Percentiles rank a stretch among this genome's conserved stretches.
phyloP scores from a whole-genome alignment of 2,797 vertebrate species.

The Eremophila alpestris region DNA sequence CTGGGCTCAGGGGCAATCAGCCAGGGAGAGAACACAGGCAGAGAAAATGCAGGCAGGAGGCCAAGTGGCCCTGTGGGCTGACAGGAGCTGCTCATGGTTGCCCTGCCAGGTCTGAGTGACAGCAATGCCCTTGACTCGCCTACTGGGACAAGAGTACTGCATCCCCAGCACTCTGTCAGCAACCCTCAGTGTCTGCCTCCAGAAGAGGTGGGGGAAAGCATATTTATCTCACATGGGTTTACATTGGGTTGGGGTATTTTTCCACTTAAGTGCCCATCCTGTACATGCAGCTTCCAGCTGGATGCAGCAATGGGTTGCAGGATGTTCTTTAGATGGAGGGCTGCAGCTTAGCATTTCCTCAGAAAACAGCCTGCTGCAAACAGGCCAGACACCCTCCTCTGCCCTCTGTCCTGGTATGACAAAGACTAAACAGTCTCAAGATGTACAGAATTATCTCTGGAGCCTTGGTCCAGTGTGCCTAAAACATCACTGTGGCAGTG shows the following conservation, averaged over 20 bases:
- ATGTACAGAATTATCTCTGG: neutral
- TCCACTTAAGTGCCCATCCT: neutral
- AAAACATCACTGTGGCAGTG: rapidly evolving
- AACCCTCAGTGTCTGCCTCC: neutral
- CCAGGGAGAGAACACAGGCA: neutral
- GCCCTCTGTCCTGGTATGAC: neutral
- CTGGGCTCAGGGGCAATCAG: neutral
- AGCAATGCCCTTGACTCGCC: neutral
- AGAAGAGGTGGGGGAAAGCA: neutral
- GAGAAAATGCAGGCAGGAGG: neutral
- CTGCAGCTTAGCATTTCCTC: neutral
- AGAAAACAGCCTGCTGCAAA: neutral
- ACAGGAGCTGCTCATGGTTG: neutral
- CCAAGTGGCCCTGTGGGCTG: neutral
- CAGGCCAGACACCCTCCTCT: neutral
- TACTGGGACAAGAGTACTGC: rapidly evolving
- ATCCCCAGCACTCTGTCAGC: neutral
- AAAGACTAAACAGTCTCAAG: neutral
- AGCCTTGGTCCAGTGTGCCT: neutral
- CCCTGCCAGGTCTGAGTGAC: neutral
- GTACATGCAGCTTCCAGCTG: neutral
- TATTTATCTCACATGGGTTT: neutral
- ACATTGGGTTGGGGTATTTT: rapidly evolving
- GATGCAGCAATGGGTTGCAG: neutral
- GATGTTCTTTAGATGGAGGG: neutral